Conservation (phyloP, 2,888 invertebrate genomes). For the Catocala sponsa region DNA sequence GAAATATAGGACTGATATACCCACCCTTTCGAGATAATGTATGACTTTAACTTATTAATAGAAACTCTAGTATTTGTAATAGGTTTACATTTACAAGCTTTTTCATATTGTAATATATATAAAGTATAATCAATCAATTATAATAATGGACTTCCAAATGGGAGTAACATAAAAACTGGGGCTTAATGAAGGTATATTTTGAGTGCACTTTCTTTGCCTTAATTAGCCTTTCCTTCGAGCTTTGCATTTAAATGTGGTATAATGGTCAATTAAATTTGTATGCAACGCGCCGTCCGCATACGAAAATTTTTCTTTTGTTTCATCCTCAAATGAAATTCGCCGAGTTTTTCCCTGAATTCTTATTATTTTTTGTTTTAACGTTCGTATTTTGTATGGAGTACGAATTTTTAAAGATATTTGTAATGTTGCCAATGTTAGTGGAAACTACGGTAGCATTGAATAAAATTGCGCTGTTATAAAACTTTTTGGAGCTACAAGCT, state of each 20-base stretch:
- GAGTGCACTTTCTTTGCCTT: constrained; percentile 74
- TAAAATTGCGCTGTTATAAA: too few relatives aligned
- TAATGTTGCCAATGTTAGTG: too few relatives aligned
- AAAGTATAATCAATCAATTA: constrained; percentile 27
- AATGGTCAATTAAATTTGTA: constrained; percentile 80
- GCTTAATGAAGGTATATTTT: constrained; percentile 72
- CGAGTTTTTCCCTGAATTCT: constrained; percentile 22
- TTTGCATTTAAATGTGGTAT: constrained; percentile 85
- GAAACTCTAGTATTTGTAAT: too few relatives aligned
- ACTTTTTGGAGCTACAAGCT: too few relatives aligned
- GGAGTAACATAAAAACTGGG: constrained; percentile 37
- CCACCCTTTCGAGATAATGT: too few relatives aligned
- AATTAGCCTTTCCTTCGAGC: constrained; percentile 72
- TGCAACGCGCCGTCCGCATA: constrained; percentile 54
- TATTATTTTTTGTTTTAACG: constrained; percentile 22
- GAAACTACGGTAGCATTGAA: too few relatives aligned
- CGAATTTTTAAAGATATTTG: too few relatives aligned
- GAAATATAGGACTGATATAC: too few relatives aligned
- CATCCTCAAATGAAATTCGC: constrained; percentile 26
- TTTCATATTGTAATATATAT: too few relatives aligned
- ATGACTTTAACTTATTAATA: too few relatives aligned
- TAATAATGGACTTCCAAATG: constrained; percentile 16
- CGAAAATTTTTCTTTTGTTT: constrained; percentile 37
- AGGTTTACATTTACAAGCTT: too few relatives aligned
- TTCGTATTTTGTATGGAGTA: too few relatives aligned